Evolutionary conservation across 2,797 vertebrate species (phyloP), one percentile per base, ranked within the genome.

Genomic region (Decapterus maruadsi): DNA sequence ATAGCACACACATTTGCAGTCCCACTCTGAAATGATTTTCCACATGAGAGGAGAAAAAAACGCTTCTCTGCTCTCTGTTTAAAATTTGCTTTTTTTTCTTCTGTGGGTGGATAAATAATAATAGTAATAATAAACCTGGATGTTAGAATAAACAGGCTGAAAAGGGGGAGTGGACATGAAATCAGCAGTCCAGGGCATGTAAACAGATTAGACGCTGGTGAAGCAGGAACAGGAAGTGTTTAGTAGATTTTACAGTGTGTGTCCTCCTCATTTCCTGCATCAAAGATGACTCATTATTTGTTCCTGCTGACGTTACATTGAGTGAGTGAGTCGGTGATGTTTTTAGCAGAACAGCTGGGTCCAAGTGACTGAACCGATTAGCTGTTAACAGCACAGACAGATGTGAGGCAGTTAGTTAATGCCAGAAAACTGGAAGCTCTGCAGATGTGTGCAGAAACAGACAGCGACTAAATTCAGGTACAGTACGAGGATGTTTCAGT

Each of bases 131-230:
- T 20, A 53, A 26, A 54, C 14, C 22, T 71, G 57, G n/a, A 74
- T 63, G 71, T 72, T 82, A 5, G 66, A 64, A 56, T 72, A 36
- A 81, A 80, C 59, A 70, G 16, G 56, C 63, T 59, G 68, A 61
- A 2, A 19, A 50, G 22, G 22, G 63, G 22, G 26, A 26, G 26
- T 34, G 66, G 73, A 58, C 59, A 42, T 60, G 43, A 56, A 86
- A 70, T 76, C 31, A 57, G 20, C n/a, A 58, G 74, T 48, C 36
- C 11, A 53, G 55, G 65, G 75, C 78, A 72, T 64, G 56, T 42
- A 61, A 87, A 71, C 3, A 51, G 77, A 81, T 79, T 66, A 65
- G 69, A 59, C 53, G 51, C 13, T 42, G 58, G n/a, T 64, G 26
- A 70, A 69, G 59, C 29, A 50, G 42, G n/a, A 57, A 48, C 55